A percentile compares a stretch with the other conserved stretches of the same genome.
Conservation (phyloP, 2,797 vertebrate species). For the Odontamblyopus lacepedii region DNA sequence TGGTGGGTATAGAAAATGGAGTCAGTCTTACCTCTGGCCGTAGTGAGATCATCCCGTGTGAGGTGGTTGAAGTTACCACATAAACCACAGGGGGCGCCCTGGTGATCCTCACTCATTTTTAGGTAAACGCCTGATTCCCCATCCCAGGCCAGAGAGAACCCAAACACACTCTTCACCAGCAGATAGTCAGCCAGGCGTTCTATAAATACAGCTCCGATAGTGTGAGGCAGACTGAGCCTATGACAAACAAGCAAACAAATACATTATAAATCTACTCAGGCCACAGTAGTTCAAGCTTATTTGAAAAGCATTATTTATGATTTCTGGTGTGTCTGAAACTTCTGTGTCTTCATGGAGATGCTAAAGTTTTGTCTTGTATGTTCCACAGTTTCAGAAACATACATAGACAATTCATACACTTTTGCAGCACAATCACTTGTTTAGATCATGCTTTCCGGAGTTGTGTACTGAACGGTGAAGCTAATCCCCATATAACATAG, state of each 20-base stretch:
- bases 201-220: conserved; percentile 87
- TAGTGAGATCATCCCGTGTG: conserved; percentile 89
- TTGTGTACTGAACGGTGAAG: no score
- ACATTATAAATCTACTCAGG: background rate
- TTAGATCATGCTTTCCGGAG: no score
- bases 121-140: conserved; percentile 94
- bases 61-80: conserved; percentile 96
- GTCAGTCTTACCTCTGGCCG: conserved; percentile 84
- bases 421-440: no score
- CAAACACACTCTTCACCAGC: conserved; percentile 95
- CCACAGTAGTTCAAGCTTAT: background rate
- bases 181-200: conserved; percentile 96
- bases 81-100: conserved; percentile 89
- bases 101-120: conserved; percentile 93
- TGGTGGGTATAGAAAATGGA: conserved; percentile 8
- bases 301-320: background rate
- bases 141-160: conserved; percentile 98
- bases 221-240: conserved; percentile 90
- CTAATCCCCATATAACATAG: no score
- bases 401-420: no score
- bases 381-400: no score
- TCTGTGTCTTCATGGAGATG: background rate
- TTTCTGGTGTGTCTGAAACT: background rate
- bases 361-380: background rate
- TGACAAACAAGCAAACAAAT: conserved; percentile 20